Conservation (phyloP, 2,888 invertebrate genomes). For the Acanthosepion esculentum region DNA sequence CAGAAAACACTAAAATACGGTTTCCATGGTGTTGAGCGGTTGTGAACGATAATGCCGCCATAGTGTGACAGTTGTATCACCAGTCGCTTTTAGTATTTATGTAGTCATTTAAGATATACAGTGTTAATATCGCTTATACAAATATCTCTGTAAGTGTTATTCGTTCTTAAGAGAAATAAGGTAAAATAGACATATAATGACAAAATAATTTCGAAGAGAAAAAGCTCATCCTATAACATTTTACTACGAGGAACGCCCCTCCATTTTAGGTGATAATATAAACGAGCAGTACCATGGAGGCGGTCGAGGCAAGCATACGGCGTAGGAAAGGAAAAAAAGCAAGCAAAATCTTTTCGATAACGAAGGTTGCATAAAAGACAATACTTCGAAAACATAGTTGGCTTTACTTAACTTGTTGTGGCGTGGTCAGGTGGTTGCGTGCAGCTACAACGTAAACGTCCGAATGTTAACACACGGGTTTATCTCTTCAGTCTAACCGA, state of each 20-base stretch:
- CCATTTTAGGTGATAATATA: not conserved
- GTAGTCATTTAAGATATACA: not conserved
- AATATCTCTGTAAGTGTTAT: not conserved
- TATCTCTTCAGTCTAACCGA: not conserved
- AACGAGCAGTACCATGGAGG: not conserved
- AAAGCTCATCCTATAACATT: too few species aligned
- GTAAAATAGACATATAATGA: not conserved
- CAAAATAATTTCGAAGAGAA: not conserved
- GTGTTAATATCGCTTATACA: not conserved
- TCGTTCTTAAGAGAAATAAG: not conserved
- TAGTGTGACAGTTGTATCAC: not conserved
- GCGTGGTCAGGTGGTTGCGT: constrained; percentile 6
- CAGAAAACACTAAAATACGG: not conserved
- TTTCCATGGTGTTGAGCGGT: not conserved
- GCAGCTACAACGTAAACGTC: constrained; percentile 16
- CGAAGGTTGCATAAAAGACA: not conserved
- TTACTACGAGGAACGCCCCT: not conserved
- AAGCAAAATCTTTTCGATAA: not conserved
- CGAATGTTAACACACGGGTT: not conserved
- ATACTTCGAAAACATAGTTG: not conserved
- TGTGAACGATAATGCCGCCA: not conserved
- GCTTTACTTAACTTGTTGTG: constrained; percentile 2
- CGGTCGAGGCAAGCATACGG: too few species aligned
- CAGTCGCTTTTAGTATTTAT: not conserved
- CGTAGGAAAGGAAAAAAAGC: too few species aligned